A percentile compares a stretch with the other conserved stretches of the same genome.
phyloP scores from a whole-genome alignment of 2,888 invertebrate genomes.

The Phortica magna region DNA sequence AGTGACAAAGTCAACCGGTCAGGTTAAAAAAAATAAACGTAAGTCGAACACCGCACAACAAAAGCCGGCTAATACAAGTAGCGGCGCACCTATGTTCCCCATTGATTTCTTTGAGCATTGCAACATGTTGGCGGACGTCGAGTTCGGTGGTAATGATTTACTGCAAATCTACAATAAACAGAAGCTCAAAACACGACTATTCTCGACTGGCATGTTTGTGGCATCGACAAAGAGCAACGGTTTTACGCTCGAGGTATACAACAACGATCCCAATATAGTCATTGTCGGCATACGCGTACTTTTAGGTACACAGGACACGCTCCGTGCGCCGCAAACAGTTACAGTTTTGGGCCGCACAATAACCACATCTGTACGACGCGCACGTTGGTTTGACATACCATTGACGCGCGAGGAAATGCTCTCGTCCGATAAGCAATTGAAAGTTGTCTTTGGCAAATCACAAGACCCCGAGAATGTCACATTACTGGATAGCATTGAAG shows the following conservation, averaged over 20 bases:
- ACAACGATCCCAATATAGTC: constrained; percentile 91
- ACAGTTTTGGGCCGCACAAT: constrained; percentile 82
- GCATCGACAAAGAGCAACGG: constrained; percentile 94
- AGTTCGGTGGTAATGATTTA: constrained; percentile 96
- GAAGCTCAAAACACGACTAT: constrained; percentile 91
- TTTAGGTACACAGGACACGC: constrained; percentile 82
- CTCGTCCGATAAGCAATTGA: constrained; percentile 93
- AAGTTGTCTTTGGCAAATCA: constrained; percentile 89
- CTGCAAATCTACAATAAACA: constrained; percentile 95
- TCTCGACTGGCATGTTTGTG: constrained; percentile 88
- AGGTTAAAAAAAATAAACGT: constrained; percentile 61
- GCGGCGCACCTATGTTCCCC: constrained; percentile 85
- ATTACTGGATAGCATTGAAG: constrained; percentile 95
- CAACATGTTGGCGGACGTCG: constrained; percentile 93
- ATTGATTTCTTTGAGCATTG: constrained; percentile 99
- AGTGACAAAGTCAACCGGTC: constrained; percentile 44
- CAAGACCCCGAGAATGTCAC: constrained; percentile 92
- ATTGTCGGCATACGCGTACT: constrained; percentile 93
- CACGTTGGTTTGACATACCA: constrained; percentile 97
- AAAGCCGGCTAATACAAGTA: constrained; percentile 73
- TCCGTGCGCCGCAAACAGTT: constrained; percentile 74
- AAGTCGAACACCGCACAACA: constrained; percentile 54
- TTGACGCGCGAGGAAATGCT: constrained; percentile 95
- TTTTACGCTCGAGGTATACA: constrained; percentile 91
- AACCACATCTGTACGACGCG: constrained; percentile 85